phyloP scores from a whole-genome alignment of 1,140 invertebrate species.

The Pogonomyrmex californicus region DNA sequence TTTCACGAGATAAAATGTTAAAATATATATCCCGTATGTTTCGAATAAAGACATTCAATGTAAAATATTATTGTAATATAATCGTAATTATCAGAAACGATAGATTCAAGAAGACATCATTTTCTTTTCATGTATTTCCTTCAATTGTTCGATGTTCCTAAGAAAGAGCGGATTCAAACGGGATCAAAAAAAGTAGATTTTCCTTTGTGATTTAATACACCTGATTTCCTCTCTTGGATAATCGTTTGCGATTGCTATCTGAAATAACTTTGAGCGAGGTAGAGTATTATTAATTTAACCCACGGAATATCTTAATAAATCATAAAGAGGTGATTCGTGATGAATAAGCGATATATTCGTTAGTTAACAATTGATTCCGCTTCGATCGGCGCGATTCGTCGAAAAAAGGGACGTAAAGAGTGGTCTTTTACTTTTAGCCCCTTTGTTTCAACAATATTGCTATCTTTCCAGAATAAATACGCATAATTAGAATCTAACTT shows the following conservation, averaged over 20 bases:
- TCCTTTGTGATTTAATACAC: conserved; percentile 17
- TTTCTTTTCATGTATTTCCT: too few species aligned
- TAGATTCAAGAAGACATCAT: not conserved
- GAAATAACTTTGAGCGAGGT: conserved; percentile 19
- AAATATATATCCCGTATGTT: not conserved
- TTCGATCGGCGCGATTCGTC: conserved; percentile 10
- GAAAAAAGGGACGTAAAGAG: not conserved
- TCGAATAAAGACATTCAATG: not conserved
- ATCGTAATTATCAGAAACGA: not conserved
- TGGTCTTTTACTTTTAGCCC: not conserved
- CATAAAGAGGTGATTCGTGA: conserved; percentile 24
- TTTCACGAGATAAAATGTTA: not conserved
- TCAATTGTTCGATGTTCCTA: not conserved
- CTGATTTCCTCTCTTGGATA: not conserved
- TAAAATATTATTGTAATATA: not conserved
- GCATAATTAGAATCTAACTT: not conserved
- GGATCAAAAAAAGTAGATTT: conserved; percentile 10
- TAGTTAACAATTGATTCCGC: conserved; percentile 27
- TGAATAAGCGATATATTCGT: conserved; percentile 17
- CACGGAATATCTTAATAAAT: conserved; percentile 20
- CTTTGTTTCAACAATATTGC: not conserved
- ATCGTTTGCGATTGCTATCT: not conserved
- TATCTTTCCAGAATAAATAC: not conserved
- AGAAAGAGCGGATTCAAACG: not conserved
- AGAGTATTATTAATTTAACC: conserved; percentile 50